Conservation (phyloP, 2,113 vertebrate genomes). For the Salvelinus sp. region DNA sequence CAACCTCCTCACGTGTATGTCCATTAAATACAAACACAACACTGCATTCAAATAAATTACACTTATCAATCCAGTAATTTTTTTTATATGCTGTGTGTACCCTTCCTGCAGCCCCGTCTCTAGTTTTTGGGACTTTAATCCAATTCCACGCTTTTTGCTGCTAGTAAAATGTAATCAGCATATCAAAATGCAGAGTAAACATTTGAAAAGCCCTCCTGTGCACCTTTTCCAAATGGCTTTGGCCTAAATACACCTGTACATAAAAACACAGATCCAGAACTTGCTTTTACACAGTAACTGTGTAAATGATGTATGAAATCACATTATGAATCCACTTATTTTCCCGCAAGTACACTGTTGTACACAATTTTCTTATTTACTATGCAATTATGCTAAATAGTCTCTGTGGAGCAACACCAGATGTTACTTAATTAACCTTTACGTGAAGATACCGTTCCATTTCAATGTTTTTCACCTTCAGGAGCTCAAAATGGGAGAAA, state of each 20-base stretch:
- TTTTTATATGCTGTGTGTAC: too few species aligned
- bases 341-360: constrained; percentile 13
- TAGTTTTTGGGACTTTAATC: neutral
- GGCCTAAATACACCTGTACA: constrained; percentile 28
- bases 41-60: neutral
- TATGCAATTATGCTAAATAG: constrained; percentile 62
- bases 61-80: too few species aligned
- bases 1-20: neutral
- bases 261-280: constrained; percentile 52
- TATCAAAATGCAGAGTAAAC: neutral
- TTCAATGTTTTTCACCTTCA: constrained; percentile 63
- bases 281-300: constrained; percentile 35
- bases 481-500: neutral
- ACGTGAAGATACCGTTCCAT: constrained; percentile 50
- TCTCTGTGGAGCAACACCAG: constrained; percentile 50
- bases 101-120: too few species aligned
- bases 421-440: constrained; percentile 69
- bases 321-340: constrained; percentile 39
- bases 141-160: neutral
- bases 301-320: constrained; percentile 66
- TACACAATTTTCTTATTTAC: constrained; percentile 46
- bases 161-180: constrained; percentile 17
- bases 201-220: neutral
- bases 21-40: neutral
- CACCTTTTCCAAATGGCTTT: neutral